Percentiles rank a stretch among this genome's conserved stretches.
Conservation (phyloP, 2,797 vertebrate species). For the Acridotheres tristis region DNA sequence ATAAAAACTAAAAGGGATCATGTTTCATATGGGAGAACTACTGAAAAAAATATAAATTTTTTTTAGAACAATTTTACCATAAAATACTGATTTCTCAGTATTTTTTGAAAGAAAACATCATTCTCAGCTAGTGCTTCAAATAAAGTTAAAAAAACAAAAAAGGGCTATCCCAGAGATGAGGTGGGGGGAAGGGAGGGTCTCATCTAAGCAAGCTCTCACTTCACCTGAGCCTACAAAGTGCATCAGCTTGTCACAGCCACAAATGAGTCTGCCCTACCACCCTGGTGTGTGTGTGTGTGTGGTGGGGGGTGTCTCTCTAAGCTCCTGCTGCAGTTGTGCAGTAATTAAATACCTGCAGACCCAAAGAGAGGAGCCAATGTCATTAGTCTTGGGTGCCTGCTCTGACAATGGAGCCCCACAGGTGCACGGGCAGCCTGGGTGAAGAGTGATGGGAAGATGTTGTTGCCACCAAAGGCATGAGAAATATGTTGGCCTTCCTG, state of each 20-base stretch:
- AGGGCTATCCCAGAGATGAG: not conserved
- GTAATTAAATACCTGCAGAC: conserved; percentile 11
- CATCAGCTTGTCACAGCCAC: fast-evolving
- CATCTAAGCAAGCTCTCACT: not conserved
- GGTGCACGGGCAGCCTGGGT: fast-evolving
- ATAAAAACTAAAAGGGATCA: not conserved
- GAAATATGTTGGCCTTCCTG: not conserved
- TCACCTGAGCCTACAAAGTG: not conserved
- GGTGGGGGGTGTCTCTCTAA: not conserved
- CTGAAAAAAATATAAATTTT: not conserved
- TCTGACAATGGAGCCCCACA: not conserved
- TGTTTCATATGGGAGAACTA: not conserved
- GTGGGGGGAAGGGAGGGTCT: not conserved
- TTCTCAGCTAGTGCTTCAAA: not conserved
- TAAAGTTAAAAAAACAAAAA: no score
- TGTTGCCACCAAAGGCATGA: not conserved
- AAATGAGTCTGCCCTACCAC: fast-evolving
- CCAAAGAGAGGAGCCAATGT: not conserved
- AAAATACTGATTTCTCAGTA: not conserved
- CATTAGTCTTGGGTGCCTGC: conserved; percentile 3
- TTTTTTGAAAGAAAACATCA: not conserved
- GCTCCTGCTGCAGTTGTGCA: not conserved
- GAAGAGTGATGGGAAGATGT: not conserved
- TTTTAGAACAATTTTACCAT: not conserved
- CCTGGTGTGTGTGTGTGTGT: not conserved